Percentiles rank a stretch among this genome's conserved stretches.
Evolutionary conservation across 1,140 invertebrate genomes (phyloP).

Genomic region (Episyrphus balteatus): DNA sequence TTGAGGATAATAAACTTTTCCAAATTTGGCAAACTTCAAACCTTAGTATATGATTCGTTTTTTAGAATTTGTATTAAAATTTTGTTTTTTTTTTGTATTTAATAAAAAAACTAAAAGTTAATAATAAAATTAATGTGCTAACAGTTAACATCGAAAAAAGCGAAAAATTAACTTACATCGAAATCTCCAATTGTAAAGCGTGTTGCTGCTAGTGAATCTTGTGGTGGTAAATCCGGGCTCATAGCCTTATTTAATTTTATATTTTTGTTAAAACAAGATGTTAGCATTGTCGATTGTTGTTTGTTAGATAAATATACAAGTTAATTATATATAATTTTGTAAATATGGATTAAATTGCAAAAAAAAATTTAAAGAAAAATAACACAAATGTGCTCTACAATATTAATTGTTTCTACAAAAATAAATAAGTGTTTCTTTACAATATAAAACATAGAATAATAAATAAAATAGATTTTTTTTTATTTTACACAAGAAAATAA

Average conservation of each 20-base stretch:
- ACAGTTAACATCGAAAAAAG: neutral
- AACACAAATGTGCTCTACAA: slow-evolving; percentile 10
- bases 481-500: too few relatives aligned
- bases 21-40: too few relatives aligned
- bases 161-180: slow-evolving; percentile 41
- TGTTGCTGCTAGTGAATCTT: slow-evolving; percentile 44
- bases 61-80: too few relatives aligned
- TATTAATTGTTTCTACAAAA: neutral
- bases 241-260: slow-evolving; percentile 39
- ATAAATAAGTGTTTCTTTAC: too few relatives aligned
- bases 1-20: too few relatives aligned
- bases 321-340: slow-evolving; percentile 7
- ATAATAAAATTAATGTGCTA: slow-evolving; percentile 17
- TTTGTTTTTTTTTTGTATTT: slow-evolving; percentile 21
- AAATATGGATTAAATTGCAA: slow-evolving; percentile 8
- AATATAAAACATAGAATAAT: too few relatives aligned
- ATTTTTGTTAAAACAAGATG: neutral
- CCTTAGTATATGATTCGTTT: too few relatives aligned
- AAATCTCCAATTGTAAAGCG: slow-evolving; percentile 51
- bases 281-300: neutral
- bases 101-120: slow-evolving; percentile 19
- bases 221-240: slow-evolving; percentile 47
- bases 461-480: too few relatives aligned
- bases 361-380: slow-evolving; percentile 10
- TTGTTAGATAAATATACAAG: slow-evolving; percentile 10